These are phyloP conservation scores for Ictidomys tridecemlineatus DNA, from an alignment of 2,113 vertebrate species.

Conservation along the genomic window DNA sequence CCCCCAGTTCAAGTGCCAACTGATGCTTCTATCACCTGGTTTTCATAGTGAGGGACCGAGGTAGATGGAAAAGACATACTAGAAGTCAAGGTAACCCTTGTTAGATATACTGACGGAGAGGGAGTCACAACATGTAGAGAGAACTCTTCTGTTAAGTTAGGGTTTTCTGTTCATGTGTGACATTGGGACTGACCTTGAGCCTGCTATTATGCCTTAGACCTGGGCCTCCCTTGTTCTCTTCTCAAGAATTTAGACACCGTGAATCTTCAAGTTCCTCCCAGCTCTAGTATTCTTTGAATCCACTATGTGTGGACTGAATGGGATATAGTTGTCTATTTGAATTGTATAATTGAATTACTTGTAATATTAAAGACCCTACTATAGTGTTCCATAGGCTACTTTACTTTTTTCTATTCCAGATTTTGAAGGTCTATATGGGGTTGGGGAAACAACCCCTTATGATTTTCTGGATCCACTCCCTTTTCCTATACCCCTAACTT, in stretches of 20 bases:
- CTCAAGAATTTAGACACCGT: not conserved
- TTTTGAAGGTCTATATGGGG: not conserved
- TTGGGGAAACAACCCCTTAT: not conserved
- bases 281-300: not conserved
- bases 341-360: conserved; percentile 1
- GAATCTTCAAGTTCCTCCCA: not conserved
- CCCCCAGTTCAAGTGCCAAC: not conserved
- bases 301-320: not conserved
- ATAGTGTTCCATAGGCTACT: not conserved
- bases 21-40: not conserved
- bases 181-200: not conserved
- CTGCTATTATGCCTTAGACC: not conserved
- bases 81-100: not conserved
- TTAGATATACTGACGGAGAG: not conserved
- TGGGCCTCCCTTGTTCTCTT: not conserved
- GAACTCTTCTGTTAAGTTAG: not conserved
- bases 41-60: not conserved
- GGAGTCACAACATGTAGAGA: not conserved
- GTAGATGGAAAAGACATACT: not conserved
- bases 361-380: not conserved
- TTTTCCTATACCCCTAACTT: not conserved
- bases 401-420: not conserved
- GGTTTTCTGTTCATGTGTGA: not conserved
- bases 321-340: not conserved
- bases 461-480: not conserved